Percentiles rank a stretch among this genome's conserved stretches.
Evolutionary conservation across 2,888 invertebrate genomes (phyloP).

Genomic region (Allophyes oxyacanthae): DNA sequence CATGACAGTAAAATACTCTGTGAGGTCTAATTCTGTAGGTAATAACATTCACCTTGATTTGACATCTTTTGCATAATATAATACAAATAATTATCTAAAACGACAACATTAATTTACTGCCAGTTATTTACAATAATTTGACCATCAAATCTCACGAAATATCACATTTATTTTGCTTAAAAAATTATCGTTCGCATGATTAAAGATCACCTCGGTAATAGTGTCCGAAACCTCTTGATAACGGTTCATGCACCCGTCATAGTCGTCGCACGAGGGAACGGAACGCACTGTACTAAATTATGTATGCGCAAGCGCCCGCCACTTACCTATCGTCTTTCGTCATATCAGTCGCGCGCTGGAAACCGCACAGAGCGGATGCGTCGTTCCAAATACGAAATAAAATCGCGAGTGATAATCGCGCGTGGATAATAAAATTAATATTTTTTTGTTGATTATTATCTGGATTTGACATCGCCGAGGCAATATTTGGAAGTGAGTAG

Average conservation of each 20-base stretch:
- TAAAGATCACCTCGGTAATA: conserved; percentile 27
- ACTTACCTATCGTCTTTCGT: conserved; percentile 48
- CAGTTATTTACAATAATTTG: neutral
- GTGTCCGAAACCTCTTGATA: conserved; percentile 58
- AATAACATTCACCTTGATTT: conserved; percentile 7
- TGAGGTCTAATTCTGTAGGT: conserved; percentile 2
- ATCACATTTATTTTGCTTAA: conserved; percentile 26
- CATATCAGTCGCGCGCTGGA: conserved; percentile 63
- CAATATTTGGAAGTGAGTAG: conserved; percentile 48
- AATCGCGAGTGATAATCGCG: conserved; percentile 61
- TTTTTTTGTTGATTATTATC: conserved; percentile 46
- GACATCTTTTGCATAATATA: neutral
- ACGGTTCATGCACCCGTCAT: conserved; percentile 69
- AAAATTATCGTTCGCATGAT: conserved; percentile 28
- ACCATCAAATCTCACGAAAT: conserved; percentile 6
- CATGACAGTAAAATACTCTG: neutral
- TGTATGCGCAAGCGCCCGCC: conserved; percentile 63
- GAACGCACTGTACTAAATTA: conserved; percentile 55
- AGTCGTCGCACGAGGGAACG: conserved; percentile 57
- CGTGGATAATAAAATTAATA: conserved; percentile 48
- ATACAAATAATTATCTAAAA: neutral
- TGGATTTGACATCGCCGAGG: conserved; percentile 44
- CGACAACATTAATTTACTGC: neutral
- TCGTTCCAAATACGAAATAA: conserved; percentile 42
- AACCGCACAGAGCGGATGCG: conserved; percentile 60